phyloP scores from a whole-genome alignment of 2,888 invertebrate genomes.

The Cephus runcator region DNA sequence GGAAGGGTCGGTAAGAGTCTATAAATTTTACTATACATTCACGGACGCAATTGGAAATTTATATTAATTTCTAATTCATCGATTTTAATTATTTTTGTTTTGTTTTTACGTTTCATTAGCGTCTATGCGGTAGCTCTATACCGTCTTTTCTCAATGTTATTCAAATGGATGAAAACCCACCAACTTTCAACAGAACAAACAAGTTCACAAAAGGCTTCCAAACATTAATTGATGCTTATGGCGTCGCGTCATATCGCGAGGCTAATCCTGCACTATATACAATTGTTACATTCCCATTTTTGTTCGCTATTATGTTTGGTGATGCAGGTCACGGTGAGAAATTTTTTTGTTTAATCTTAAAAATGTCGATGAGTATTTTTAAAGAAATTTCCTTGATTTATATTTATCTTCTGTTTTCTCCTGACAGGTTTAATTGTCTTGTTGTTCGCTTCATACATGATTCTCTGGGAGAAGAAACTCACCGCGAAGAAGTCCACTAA shows the following conservation, averaged over 20 bases:
- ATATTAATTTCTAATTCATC: slow-evolving; percentile 4
- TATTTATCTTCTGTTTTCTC: slow-evolving; percentile 25
- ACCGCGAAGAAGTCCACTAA: slow-evolving; percentile 75
- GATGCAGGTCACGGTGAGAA: slow-evolving; percentile 84
- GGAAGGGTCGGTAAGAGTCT: slow-evolving; percentile 78
- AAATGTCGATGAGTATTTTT: not conserved
- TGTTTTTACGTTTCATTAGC: slow-evolving; percentile 58
- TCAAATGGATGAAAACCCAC: slow-evolving; percentile 82
- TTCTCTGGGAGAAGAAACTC: slow-evolving; percentile 81
- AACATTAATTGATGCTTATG: slow-evolving; percentile 92
- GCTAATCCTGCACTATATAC: slow-evolving; percentile 87
- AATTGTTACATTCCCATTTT: slow-evolving; percentile 92
- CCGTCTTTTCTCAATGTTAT: slow-evolving; percentile 94
- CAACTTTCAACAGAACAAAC: slow-evolving; percentile 92
- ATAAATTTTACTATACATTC: not conserved
- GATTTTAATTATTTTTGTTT: not conserved
- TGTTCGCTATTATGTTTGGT: slow-evolving; percentile 97
- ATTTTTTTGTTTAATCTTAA: not conserved
- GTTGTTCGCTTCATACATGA: slow-evolving; percentile 83
- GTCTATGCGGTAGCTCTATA: slow-evolving; percentile 84
- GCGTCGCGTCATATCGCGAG: slow-evolving; percentile 91
- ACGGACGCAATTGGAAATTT: not conserved
- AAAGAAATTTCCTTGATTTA: not conserved
- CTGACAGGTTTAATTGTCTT: slow-evolving; percentile 77
- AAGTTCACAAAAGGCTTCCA: slow-evolving; percentile 95